Conservation (phyloP, 2,888 invertebrate species). For the Vanessa cardui region DNA sequence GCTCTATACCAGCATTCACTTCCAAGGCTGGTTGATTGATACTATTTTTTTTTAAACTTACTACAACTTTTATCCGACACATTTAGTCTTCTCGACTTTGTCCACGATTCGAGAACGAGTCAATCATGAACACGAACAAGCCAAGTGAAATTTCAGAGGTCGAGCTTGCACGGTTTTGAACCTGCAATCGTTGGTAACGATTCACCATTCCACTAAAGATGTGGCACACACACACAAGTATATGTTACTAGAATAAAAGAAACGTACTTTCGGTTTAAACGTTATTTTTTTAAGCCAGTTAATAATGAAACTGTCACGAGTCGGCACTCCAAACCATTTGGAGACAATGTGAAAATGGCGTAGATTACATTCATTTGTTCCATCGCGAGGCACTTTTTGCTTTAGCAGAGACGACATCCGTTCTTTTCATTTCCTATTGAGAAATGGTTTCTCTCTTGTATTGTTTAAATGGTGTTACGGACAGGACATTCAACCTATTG, state of each 20-base stretch:
- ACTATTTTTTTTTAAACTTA: no score
- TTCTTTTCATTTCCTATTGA: background rate
- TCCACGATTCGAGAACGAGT: no score
- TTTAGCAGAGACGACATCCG: background rate
- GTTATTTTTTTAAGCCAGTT: background rate
- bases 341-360: background rate
- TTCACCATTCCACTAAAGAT: no score
- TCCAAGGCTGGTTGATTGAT: no score
- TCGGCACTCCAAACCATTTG: background rate
- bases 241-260: background rate
- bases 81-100: no score
- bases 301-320: background rate
- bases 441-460: background rate
- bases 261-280: background rate
- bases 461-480: background rate
- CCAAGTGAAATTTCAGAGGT: no score
- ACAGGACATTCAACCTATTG: background rate
- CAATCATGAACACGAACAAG: no score
- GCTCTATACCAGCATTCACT: no score
- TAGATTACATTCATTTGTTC: conserved; percentile 6
- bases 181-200: no score
- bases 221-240: background rate
- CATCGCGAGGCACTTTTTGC: background rate
- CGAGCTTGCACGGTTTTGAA: no score
- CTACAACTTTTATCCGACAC: no score